phyloP scores from a whole-genome alignment of 2,113 vertebrate genomes.

The Scytalopus superciliaris region DNA sequence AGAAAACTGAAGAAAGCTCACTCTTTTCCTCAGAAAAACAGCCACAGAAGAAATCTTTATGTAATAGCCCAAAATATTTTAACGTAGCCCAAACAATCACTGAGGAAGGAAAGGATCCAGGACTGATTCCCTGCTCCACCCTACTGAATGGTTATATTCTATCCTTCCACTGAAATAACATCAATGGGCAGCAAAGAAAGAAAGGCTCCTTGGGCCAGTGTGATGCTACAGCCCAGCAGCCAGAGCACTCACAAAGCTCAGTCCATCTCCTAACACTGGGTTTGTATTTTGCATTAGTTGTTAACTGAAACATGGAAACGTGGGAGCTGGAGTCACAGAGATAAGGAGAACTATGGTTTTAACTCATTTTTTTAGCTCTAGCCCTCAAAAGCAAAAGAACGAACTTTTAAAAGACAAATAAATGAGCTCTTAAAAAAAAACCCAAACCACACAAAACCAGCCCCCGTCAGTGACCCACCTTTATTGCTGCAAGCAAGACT shows the following conservation, averaged over 20 bases:
- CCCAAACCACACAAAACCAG: neutral
- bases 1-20: neutral
- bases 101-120: neutral
- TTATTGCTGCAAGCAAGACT: conserved; percentile 80
- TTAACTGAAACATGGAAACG: neutral
- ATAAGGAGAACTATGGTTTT: neutral
- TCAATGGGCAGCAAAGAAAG: neutral
- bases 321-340: neutral
- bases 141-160: neutral
- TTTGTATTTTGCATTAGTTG: neutral
- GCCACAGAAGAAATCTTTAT: neutral
- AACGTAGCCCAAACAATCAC: neutral
- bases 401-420: neutral
- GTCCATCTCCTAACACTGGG: neutral
- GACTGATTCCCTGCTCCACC: neutral
- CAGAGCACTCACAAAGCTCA: neutral
- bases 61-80: neutral
- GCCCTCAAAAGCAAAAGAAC: neutral
- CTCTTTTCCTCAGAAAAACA: neutral
- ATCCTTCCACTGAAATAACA: neutral
- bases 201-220: neutral
- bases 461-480: conserved; percentile 65
- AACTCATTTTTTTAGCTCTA: neutral
- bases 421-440: neutral
- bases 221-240: neutral